These are phyloP conservation scores for Megaustenia siamemsis DNA, from an alignment of 2,888 invertebrate species.

Conservation along the genomic window DNA sequence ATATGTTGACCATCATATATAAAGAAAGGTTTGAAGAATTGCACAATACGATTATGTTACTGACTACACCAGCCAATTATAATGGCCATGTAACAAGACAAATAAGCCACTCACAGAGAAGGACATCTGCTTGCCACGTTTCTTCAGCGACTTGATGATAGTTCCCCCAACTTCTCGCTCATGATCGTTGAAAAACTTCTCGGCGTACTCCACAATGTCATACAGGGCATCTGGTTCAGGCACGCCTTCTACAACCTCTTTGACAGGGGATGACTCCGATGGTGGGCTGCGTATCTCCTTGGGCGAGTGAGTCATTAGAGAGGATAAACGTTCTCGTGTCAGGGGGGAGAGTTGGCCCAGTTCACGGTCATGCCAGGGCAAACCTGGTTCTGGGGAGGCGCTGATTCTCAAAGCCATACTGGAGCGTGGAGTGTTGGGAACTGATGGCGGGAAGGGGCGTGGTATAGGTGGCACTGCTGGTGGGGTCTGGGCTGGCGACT, in stretches of 20 bases:
- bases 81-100: not conserved
- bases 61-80: not conserved
- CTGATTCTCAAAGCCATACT: slow-evolving; percentile 54
- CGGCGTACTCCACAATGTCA: slow-evolving; percentile 95
- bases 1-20: no score
- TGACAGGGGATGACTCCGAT: slow-evolving; percentile 35
- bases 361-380: slow-evolving; percentile 14
- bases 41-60: not conserved
- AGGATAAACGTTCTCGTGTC: slow-evolving; percentile 63
- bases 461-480: slow-evolving; percentile 55
- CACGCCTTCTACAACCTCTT: slow-evolving; percentile 7
- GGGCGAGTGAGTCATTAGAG: slow-evolving; percentile 57
- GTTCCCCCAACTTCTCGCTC: slow-evolving; percentile 75
- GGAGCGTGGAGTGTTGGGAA: slow-evolving; percentile 53
- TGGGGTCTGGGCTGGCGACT: slow-evolving; percentile 37
- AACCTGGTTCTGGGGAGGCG: slow-evolving; percentile 17
- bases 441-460: slow-evolving; percentile 45
- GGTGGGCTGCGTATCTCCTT: slow-evolving; percentile 50
- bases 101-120: slow-evolving; percentile 66
- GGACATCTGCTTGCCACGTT: slow-evolving; percentile 65
- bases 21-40: no score
- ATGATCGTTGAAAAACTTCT: slow-evolving; percentile 93
- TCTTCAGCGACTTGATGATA: slow-evolving; percentile 73
- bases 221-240: slow-evolving; percentile 81
- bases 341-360: slow-evolving; percentile 64